Evolutionary conservation across 2,888 invertebrate genomes (phyloP).

Genomic region (Mythimna pallens): DNA sequence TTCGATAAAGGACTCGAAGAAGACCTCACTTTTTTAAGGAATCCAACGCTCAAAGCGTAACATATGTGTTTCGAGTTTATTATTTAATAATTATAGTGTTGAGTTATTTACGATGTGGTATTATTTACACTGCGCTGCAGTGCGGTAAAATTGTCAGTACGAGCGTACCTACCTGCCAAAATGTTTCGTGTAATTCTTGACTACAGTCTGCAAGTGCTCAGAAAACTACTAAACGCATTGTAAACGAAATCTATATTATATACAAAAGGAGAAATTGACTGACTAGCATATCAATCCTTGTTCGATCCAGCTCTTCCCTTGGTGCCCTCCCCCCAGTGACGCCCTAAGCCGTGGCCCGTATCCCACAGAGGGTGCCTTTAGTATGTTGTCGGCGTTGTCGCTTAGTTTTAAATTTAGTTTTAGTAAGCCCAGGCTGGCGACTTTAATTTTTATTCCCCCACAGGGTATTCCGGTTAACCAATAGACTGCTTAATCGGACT

Average conservation of each 20-base stretch:
- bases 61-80: conserved; percentile 42
- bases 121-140: conserved; percentile 49
- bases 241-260: not conserved
- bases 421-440: too few relatives aligned
- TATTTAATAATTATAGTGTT: conserved; percentile 65
- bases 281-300: too few relatives aligned
- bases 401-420: too few relatives aligned
- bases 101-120: conserved; percentile 55
- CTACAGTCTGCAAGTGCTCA: not conserved
- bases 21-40: conserved; percentile 67
- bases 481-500: too few relatives aligned
- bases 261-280: too few relatives aligned
- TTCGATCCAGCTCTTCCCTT: too few relatives aligned
- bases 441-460: too few relatives aligned
- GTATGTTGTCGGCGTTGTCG: too few relatives aligned
- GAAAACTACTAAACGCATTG: not conserved
- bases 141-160: conserved; percentile 49
- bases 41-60: conserved; percentile 62
- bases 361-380: too few relatives aligned
- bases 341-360: too few relatives aligned
- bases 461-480: too few relatives aligned
- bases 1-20: conserved; percentile 70
- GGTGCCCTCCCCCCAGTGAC: too few relatives aligned
- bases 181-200: conserved; percentile 2
- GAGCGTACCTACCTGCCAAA: conserved; percentile 29